These are phyloP conservation scores for Toxonevra muliebris DNA, from an alignment of 2,888 invertebrate species.

Conservation along the genomic window DNA sequence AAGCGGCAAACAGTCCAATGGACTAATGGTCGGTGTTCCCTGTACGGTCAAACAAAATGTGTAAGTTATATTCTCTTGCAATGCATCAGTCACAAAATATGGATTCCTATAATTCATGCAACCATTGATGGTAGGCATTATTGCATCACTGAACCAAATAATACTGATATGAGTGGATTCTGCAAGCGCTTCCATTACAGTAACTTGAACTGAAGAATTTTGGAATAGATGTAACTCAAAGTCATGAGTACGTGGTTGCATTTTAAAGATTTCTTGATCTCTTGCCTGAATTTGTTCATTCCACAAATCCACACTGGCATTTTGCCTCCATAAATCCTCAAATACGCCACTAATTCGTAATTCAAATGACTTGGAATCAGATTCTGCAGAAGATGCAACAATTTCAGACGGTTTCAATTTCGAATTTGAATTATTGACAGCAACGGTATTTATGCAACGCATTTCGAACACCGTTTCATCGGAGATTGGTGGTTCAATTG, in stretches of 20 bases:
- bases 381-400: too few species aligned
- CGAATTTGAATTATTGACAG: neutral
- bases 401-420: too few species aligned
- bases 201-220: slow-evolving; percentile 46
- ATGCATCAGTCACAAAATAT: slow-evolving; percentile 44
- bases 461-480: slow-evolving; percentile 21
- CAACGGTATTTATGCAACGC: slow-evolving; percentile 24
- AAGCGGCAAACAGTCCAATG: slow-evolving; percentile 57
- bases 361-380: too few species aligned
- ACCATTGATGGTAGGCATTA: slow-evolving; percentile 44
- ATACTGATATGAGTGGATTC: slow-evolving; percentile 42
- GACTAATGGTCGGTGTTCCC: slow-evolving; percentile 46
- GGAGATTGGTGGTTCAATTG: neutral
- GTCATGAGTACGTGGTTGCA: slow-evolving; percentile 51
- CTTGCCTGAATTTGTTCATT: neutral
- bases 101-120: slow-evolving; percentile 50
- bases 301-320: neutral
- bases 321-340: too few species aligned
- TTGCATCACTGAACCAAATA: slow-evolving; percentile 56
- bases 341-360: too few species aligned
- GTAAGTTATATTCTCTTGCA: slow-evolving; percentile 52
- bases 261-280: slow-evolving; percentile 32
- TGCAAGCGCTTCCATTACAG: slow-evolving; percentile 38
- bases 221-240: slow-evolving; percentile 46
- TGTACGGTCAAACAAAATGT: slow-evolving; percentile 55